These are phyloP conservation scores for Epinephelus coioides DNA, from an alignment of 2,797 vertebrate genomes.

Conservation along the genomic window DNA sequence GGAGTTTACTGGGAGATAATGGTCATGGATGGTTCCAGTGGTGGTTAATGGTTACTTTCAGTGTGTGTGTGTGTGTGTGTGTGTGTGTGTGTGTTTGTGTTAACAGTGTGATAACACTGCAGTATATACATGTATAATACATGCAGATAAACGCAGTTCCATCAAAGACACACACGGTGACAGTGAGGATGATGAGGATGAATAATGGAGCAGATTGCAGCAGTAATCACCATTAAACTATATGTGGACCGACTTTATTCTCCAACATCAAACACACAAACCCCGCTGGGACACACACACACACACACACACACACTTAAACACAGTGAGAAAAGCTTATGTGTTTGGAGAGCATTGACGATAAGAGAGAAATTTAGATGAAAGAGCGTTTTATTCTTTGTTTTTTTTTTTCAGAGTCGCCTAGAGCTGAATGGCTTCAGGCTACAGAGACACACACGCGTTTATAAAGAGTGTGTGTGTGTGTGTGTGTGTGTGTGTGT, in stretches of 20 bases:
- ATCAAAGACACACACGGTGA: slow-evolving; percentile 43
- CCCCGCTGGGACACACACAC: slow-evolving; percentile 80
- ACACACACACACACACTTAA: slow-evolving; percentile 78
- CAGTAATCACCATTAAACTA: slow-evolving; percentile 83
- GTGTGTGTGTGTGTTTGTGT: no score
- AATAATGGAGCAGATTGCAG: slow-evolving; percentile 86
- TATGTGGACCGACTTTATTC: slow-evolving; percentile 76
- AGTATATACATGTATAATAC: background rate
- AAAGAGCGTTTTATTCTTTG: slow-evolving; percentile 82
- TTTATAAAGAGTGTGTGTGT: slow-evolving; percentile 1
- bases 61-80: no score
- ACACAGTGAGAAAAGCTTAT: slow-evolving; percentile 82
- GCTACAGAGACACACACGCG: slow-evolving; percentile 63
- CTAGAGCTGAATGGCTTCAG: slow-evolving; percentile 84
- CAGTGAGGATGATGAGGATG: slow-evolving; percentile 62
- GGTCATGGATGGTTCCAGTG: background rate
- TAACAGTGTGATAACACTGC: no score
- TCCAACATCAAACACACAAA: slow-evolving; percentile 81
- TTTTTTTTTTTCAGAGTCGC: slow-evolving; percentile 68
- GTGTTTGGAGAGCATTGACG: slow-evolving; percentile 78
- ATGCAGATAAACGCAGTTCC: slow-evolving; percentile 4
- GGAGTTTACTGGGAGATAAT: background rate
- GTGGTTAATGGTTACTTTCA: background rate
- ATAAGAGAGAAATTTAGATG: slow-evolving; percentile 93
- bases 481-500: slow-evolving; percentile 7